These are phyloP conservation scores for Myxocyprinus asiaticus DNA, from an alignment of 2,113 vertebrate species.

Conservation along the genomic window DNA sequence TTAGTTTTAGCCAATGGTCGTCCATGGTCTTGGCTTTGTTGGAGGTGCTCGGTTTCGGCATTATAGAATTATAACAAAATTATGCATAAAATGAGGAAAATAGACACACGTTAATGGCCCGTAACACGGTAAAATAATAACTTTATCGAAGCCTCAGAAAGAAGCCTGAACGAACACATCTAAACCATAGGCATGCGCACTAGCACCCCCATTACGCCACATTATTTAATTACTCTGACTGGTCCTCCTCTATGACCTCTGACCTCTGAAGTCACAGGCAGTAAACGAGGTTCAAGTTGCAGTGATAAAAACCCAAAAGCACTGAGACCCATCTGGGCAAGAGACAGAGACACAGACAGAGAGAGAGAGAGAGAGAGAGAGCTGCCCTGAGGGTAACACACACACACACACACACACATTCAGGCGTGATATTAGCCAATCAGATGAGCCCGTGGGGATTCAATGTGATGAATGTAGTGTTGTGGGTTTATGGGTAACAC, in stretches of 20 bases:
- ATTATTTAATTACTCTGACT: slow-evolving; percentile 66
- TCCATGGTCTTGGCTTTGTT: background rate
- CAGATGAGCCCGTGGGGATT: slow-evolving; percentile 54
- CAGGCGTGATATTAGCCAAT: slow-evolving; percentile 54
- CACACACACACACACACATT: too few species aligned
- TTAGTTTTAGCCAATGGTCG: background rate
- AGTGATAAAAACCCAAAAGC: slow-evolving; percentile 57
- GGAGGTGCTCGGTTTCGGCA: background rate
- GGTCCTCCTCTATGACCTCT: slow-evolving; percentile 56
- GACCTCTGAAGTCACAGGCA: slow-evolving; percentile 51
- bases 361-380: slow-evolving; percentile 49
- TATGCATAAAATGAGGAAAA: too few species aligned
- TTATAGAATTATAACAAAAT: background rate
- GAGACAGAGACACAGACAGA: slow-evolving; percentile 4
- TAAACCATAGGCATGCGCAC: slow-evolving; percentile 38
- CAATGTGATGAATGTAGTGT: slow-evolving; percentile 51
- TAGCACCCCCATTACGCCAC: slow-evolving; percentile 63
- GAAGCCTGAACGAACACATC: too few species aligned
- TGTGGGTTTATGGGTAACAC: too few species aligned
- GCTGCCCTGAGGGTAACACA: too few species aligned
- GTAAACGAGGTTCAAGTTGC: slow-evolving; percentile 65
- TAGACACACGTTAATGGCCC: too few species aligned
- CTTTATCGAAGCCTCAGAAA: too few species aligned
- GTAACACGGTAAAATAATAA: too few species aligned
- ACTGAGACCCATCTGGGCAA: slow-evolving; percentile 48